Conservation (phyloP, 1,140 invertebrate genomes). For the Penaeus vannamei region DNA sequence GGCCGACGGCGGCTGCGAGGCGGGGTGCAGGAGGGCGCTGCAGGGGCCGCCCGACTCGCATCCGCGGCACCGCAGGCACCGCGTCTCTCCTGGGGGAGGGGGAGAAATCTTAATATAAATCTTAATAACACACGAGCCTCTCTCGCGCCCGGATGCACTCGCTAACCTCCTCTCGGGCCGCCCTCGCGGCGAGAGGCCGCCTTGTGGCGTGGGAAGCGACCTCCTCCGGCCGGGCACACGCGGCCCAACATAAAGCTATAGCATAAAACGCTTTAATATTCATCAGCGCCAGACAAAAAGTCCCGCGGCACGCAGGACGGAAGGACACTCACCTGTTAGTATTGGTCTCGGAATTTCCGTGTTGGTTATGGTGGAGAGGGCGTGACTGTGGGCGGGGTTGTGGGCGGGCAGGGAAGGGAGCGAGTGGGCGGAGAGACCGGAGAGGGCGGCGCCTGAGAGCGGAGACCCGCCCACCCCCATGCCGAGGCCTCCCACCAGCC, state of each 20-base stretch:
- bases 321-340: slow-evolving; percentile 31
- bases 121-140: neutral
- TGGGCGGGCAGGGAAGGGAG: slow-evolving; percentile 52
- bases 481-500: slow-evolving; percentile 50
- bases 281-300: neutral
- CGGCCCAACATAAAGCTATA: no score
- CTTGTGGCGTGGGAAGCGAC: no score
- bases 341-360: slow-evolving; percentile 44
- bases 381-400: slow-evolving; percentile 50
- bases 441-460: slow-evolving; percentile 50
- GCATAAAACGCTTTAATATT: neutral
- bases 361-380: slow-evolving; percentile 54
- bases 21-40: slow-evolving; percentile 43
- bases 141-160: no score
- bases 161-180: no score
- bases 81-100: slow-evolving; percentile 44
- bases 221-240: no score
- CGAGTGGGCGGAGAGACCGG: slow-evolving; percentile 55
- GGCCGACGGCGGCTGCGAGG: slow-evolving; percentile 35
- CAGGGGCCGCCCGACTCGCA: slow-evolving; percentile 55
- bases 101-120: neutral
- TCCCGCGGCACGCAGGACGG: no score
- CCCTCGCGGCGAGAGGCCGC: no score
- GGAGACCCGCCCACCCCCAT: slow-evolving; percentile 52
- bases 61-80: slow-evolving; percentile 55